These are phyloP conservation scores for Pongo pygmaeus DNA, from an alignment of 2,113 vertebrate species.

Conservation along the genomic window DNA sequence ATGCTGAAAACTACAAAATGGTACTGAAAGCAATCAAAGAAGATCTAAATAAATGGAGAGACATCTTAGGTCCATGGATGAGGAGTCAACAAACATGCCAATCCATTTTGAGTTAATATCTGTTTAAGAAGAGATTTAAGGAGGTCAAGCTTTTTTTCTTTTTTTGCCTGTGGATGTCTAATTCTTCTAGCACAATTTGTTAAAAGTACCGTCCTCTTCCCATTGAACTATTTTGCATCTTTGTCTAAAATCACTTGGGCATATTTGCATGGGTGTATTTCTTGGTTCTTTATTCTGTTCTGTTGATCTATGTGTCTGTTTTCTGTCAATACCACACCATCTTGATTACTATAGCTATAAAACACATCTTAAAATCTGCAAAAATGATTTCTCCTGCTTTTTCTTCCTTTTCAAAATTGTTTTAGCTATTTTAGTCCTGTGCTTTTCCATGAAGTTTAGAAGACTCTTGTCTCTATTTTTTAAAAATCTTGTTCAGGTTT, in stretches of 20 bases:
- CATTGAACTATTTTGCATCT: neutral
- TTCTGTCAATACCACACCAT: neutral
- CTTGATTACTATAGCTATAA: neutral
- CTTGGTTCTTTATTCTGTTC: neutral
- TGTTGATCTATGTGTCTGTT: neutral
- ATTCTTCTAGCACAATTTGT: neutral
- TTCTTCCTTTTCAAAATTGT: neutral
- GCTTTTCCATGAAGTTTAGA: neutral
- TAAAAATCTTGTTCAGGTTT: neutral
- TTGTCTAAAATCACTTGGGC: neutral
- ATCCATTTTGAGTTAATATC: neutral
- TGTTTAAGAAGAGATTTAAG: neutral
- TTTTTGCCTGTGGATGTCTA: neutral
- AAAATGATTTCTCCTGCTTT: neutral
- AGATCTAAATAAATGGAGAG: neutral
- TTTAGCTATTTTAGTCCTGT: neutral
- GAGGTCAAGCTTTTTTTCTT: neutral
- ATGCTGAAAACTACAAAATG: neutral
- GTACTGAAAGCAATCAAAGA: neutral
- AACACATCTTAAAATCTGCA: neutral
- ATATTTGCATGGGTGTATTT: neutral
- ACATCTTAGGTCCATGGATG: neutral
- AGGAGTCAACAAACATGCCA: neutral
- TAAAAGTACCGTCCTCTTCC: neutral
- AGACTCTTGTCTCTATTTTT: neutral